These are phyloP conservation scores for Hemibagrus wyckioides DNA, from an alignment of 2,113 vertebrate species.

Conservation along the genomic window DNA sequence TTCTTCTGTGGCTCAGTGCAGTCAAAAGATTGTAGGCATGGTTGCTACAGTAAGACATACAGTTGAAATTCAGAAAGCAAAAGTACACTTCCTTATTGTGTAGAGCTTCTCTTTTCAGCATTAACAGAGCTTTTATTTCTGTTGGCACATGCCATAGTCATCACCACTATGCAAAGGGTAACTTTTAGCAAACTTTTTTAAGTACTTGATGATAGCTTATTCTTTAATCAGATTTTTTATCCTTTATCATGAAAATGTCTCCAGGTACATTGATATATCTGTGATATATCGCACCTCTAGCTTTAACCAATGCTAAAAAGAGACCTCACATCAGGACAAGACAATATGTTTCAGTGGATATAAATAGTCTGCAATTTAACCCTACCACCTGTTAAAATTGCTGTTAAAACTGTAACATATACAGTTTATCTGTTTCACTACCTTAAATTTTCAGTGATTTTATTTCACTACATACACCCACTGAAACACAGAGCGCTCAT, in stretches of 20 bases:
- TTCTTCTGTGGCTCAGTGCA: neutral
- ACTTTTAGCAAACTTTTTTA: neutral
- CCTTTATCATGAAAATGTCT: neutral
- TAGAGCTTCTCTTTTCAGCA: neutral
- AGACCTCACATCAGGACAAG: too few relatives aligned
- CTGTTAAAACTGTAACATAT: neutral
- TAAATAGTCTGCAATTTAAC: neutral
- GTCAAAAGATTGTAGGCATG: neutral
- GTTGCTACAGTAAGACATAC: neutral
- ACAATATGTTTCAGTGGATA: neutral
- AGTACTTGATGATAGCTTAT: neutral
- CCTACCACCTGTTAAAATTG: neutral
- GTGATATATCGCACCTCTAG: neutral
- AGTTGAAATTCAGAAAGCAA: slow-evolving; percentile 4
- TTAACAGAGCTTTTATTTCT: slow-evolving; percentile 17
- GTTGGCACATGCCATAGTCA: neutral
- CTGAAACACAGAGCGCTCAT: too few relatives aligned
- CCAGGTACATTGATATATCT: neutral
- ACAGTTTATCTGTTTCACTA: too few relatives aligned
- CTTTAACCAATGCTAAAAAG: neutral
- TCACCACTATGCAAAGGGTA: neutral
- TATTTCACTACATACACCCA: too few relatives aligned
- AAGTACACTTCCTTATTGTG: neutral
- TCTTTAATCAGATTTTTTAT: neutral
- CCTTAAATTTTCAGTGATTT: too few relatives aligned